These are phyloP conservation scores for Rhagonycha lutea DNA, from an alignment of 2,888 invertebrate genomes.

Conservation along the genomic window DNA sequence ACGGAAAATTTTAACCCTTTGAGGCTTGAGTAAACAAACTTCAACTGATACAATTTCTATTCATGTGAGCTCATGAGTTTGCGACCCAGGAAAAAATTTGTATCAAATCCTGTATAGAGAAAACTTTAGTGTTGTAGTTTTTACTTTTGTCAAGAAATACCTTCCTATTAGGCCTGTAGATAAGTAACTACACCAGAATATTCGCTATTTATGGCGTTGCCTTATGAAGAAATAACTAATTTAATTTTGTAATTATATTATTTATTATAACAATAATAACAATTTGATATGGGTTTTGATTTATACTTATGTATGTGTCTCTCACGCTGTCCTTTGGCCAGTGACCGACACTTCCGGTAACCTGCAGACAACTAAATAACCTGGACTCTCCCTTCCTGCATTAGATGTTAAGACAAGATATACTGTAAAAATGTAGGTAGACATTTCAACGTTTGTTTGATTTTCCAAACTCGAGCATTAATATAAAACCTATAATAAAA, in stretches of 20 bases:
- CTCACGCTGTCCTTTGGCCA: constrained; percentile 45
- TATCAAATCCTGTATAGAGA: no score
- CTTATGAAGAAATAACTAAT: neutral
- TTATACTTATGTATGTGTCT: constrained; percentile 32
- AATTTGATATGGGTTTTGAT: constrained; percentile 33
- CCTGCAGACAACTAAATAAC: constrained; percentile 38
- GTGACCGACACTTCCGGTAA: constrained; percentile 44
- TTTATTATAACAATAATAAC: constrained; percentile 19
- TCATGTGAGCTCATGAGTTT: no score
- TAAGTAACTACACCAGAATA: neutral
- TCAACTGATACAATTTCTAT: no score
- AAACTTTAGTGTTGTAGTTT: no score
- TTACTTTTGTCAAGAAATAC: no score
- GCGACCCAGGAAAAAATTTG: no score
- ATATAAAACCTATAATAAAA: neutral
- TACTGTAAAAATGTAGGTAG: neutral
- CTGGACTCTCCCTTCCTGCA: constrained; percentile 40
- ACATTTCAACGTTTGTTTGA: neutral
- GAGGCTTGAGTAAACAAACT: no score
- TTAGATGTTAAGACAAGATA: constrained; percentile 40
- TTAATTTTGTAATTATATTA: neutral
- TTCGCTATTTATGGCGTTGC: neutral
- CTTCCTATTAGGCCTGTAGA: neutral
- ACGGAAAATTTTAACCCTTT: no score
- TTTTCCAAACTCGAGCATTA: neutral